Conservation (phyloP, 2,113 vertebrate species). For the Rhinogobius similis region DNA sequence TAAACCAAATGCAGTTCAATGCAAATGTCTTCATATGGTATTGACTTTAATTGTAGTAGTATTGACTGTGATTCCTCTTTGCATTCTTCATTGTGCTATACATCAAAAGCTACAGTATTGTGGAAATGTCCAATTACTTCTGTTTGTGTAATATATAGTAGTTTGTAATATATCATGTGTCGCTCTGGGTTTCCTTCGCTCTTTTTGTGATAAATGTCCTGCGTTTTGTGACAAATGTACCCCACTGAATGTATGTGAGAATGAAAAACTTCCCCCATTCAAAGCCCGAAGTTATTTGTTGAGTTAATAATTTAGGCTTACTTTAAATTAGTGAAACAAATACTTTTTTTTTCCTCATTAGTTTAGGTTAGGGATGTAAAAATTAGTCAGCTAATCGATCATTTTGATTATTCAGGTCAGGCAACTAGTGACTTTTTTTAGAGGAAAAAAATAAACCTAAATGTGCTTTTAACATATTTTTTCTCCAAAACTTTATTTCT, state of each 20-base stretch:
- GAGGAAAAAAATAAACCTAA: too few relatives aligned
- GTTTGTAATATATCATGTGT: not conserved
- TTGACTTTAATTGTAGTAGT: not conserved
- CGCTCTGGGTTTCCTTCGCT: not conserved
- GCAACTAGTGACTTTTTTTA: too few relatives aligned
- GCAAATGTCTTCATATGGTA: slow-evolving; percentile 4
- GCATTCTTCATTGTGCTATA: not conserved
- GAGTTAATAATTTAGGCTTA: not conserved
- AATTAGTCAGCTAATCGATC: too few relatives aligned
- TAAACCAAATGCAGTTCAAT: not conserved
- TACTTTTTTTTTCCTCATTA: not conserved
- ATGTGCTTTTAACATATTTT: too few relatives aligned
- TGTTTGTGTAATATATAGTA: not conserved
- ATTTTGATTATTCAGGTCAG: too few relatives aligned
- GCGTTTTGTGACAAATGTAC: too few relatives aligned
- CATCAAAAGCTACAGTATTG: not conserved
- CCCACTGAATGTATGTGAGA: not conserved
- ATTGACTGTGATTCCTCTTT: not conserved
- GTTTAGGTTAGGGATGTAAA: not conserved
- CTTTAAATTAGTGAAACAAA: not conserved
- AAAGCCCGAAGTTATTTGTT: not conserved
- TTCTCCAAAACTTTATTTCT: too few relatives aligned
- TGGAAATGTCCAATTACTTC: not conserved
- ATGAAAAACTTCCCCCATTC: not conserved
- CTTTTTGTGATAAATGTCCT: too few relatives aligned